phyloP scores from a whole-genome alignment of 2,797 vertebrate species.

The Acrocephalus scirpaceus region DNA sequence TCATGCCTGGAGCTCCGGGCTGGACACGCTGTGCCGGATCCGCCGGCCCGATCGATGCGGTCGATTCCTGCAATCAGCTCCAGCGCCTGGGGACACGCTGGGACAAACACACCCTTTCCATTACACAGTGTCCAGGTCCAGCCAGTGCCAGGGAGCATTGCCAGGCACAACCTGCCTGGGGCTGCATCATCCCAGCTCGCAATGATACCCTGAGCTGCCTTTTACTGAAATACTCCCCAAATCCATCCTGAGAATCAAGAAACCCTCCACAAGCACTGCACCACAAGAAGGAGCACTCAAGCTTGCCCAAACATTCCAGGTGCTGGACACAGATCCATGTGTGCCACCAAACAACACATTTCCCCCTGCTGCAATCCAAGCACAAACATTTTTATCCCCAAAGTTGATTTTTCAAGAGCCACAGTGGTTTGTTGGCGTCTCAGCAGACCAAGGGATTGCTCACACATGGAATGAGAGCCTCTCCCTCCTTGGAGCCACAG shows the following conservation, averaged over 20 bases:
- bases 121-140: not conserved
- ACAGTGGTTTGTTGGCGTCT: too few species aligned
- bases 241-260: not conserved
- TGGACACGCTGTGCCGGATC: not conserved
- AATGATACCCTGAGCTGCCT: not conserved
- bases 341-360: not conserved
- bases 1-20: not conserved
- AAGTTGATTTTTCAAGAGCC: not conserved
- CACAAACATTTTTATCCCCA: not conserved
- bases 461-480: accelerated
- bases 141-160: not conserved
- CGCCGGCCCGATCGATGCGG: not conserved
- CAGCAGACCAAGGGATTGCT: not conserved
- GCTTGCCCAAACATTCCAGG: not conserved
- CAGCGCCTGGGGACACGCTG: not conserved
- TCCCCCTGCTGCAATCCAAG: not conserved
- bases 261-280: not conserved
- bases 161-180: not conserved
- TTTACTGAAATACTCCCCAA: not conserved
- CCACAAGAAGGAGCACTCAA: not conserved
- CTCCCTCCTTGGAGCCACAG: not conserved
- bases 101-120: constrained; percentile 24
- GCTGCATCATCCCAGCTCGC: not conserved
- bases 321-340: too few species aligned
- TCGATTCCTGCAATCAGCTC: constrained; percentile 57